Conservation (phyloP, 2,888 invertebrate genomes). For the Abrostola tripartita region DNA sequence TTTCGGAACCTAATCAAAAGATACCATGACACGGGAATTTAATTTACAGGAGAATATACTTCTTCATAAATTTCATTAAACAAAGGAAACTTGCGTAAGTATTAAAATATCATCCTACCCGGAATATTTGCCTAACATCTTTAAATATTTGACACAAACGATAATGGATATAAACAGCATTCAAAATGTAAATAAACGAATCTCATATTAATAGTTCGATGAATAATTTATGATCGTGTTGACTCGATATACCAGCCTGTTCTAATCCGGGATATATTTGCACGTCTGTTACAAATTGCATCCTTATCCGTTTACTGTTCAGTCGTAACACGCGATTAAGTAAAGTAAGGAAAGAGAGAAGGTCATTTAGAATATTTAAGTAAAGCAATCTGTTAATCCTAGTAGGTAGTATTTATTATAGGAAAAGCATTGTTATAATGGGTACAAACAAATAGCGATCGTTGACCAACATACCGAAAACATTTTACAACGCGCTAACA, state of each 20-base stretch:
- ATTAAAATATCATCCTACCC: constrained; percentile 24
- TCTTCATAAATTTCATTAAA: constrained; percentile 29
- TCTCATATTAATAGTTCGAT: neutral
- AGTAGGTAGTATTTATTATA: constrained; percentile 1
- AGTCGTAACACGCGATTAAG: no score
- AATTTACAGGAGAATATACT: constrained; percentile 32
- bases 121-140: constrained; percentile 12
- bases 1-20: no score
- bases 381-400: constrained; percentile 20
- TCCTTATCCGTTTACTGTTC: no score
- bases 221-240: no score
- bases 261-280: no score
- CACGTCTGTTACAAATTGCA: no score
- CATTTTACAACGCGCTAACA: constrained; percentile 79
- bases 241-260: no score
- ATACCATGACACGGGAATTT: constrained; percentile 22
- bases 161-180: constrained; percentile 24
- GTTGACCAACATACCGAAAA: constrained; percentile 81
- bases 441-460: constrained; percentile 74
- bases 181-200: constrained; percentile 17
- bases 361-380: neutral
- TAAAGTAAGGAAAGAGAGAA: no score
- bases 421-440: constrained; percentile 39
- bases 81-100: constrained; percentile 38
- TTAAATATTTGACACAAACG: constrained; percentile 25